Base-by-base conservation (phyloP, 2,113 vertebrate genomes). In the Podarcis cretensis region DNA sequence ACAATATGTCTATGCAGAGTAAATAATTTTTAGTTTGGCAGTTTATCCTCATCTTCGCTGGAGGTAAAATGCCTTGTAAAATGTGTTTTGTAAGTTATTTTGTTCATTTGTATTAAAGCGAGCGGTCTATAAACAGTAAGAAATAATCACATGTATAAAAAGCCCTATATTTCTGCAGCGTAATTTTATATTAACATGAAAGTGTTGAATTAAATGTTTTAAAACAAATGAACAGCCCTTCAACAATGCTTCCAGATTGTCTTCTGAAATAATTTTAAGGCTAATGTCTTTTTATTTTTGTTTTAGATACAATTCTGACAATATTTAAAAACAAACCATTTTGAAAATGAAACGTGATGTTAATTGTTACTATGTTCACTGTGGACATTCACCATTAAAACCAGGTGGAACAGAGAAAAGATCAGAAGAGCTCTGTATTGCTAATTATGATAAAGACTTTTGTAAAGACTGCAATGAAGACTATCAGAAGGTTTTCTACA, bases 321-420 rank as follows among this genome's bases (percentile, higher is more conserved):
- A 48, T 57, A 88, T 92, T 18, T 87, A 84, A 48, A 93, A 91
- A 86, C 66, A 32, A 89, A 76, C 27, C 37, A 8, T 25, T 90
- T 92, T 85, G 89, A 97, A 94, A 91, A 97, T 97, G 97, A 97
- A 96, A 80, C 68, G 83, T 57, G 95, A 95, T 87, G 95, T 95
- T 93, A 95, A 87, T 79, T 94, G 87, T 81, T 6, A 27, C 0
- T 83, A 85, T 90, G 65, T 94, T 89, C 84, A 1, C 21, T 86
- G 91, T 90, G 96, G 90, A 57, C 74, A 92, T 74, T 77, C 87
- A 74, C 92, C 94, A 5, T 0, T 93, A 85, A 97, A 97, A 59
- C 57, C 94, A 89, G 37, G 89, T 81, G 84, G 65, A 32, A 65
- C 87, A 69, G 90, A 95, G 82, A 87, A 54, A 90, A 95, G 59